Base-by-base conservation (phyloP, 2,888 invertebrate species). In the Siphonodentalium dalli region DNA sequence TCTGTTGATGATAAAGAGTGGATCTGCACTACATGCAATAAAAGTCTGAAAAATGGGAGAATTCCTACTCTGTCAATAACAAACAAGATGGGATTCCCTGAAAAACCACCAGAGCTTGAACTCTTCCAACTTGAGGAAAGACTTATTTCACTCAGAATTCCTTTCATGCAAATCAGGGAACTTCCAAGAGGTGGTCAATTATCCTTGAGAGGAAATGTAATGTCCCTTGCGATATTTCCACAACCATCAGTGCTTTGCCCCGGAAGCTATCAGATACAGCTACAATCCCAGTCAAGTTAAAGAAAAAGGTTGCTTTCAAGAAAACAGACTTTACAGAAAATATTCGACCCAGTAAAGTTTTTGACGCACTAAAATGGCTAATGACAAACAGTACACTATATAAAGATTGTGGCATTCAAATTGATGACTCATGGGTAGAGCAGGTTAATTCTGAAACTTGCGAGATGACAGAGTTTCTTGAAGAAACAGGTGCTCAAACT, bases 91-190 rank as follows among this genome's bases (percentile, higher is more conserved):
- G 23, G n/a, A 9, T 64, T 64, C 28, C 61, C 61, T 9, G 9
- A 15, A 1, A 56, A 42, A 29, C 59, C 61, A 27, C 21, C 35
- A 34, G 48, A 48, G 20, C 21, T 64, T n/a, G 28, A 64, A 18
- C 38, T 66, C 18, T 51, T 48, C 21, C 34, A 60, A 9, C 51
- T 78, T 5, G 77, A 81, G 67, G 76, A 80, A 63, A 50, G 79
- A 42, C 60, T 79, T 59, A 65, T 78, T 13, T 59, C 78, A 8
- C 73, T 75, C 11, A 66, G 70, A 28, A 58, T 80, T 28, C 68
- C 72, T 33, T 80, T 80, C 44, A 78, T 78, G 75, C 74, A 76
- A 59, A 72, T 81, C 29, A 53, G 69, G 52, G 59, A 74, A 26
- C 61, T 74, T 23, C 69, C 76, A 26, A 45, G 59, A 34, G 66